phyloP scores from a whole-genome alignment of 1,140 invertebrate genomes.

The Drosophila lacertosa region DNA sequence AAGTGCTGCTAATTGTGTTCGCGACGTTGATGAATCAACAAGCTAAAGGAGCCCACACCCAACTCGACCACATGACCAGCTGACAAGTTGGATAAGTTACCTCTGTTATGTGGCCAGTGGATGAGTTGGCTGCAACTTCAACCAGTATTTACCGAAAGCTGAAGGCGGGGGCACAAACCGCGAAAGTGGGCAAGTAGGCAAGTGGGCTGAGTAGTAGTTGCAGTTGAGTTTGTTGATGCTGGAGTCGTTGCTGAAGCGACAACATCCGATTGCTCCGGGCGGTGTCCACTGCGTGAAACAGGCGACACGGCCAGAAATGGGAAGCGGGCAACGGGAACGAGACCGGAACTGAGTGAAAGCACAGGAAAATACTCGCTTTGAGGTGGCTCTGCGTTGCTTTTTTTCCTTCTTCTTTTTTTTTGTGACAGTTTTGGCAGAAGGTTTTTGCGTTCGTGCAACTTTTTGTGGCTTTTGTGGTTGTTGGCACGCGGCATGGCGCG shows the following conservation, averaged over 20 bases:
- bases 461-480: constrained; percentile 67
- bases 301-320: constrained; percentile 26
- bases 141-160: constrained; percentile 17
- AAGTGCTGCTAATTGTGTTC: constrained; percentile 32
- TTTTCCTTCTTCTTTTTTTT: constrained; percentile 41
- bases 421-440: constrained; percentile 69
- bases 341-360: constrained; percentile 24
- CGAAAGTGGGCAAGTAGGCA: not conserved
- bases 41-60: constrained; percentile 12
- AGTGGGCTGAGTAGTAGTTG: not conserved
- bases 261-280: constrained; percentile 41
- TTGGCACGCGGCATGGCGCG: constrained; percentile 38
- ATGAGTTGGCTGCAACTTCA: constrained; percentile 32
- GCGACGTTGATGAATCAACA: constrained; percentile 26
- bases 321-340: too few species aligned
- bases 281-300: constrained; percentile 30
- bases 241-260: constrained; percentile 25
- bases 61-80: constrained; percentile 38
- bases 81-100: constrained; percentile 63
- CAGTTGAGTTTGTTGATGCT: constrained; percentile 16
- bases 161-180: not conserved
- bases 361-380: constrained; percentile 64
- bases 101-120: constrained; percentile 53
- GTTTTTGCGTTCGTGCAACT: constrained; percentile 76
- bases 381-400: constrained; percentile 36